Percentiles rank a stretch among this genome's conserved stretches.
These are phyloP conservation scores for Drosophila hydei DNA, from an alignment of 1,140 invertebrate species.

Conservation along the genomic window DNA sequence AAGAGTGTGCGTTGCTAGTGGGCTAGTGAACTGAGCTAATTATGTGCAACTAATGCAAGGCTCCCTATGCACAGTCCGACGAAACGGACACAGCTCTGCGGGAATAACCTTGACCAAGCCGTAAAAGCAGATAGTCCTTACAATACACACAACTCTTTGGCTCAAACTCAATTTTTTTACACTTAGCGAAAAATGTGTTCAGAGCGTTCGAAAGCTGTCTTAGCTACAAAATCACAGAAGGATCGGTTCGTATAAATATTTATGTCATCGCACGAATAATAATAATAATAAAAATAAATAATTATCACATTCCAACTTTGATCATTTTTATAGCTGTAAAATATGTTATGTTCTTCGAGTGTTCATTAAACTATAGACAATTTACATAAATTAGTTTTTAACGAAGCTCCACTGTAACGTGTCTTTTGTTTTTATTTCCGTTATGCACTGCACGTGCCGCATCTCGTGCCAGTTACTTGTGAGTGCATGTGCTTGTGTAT, in stretches of 20 bases:
- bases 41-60: constrained; percentile 56
- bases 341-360: not conserved
- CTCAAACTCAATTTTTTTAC: constrained; percentile 8
- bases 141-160: not conserved
- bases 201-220: not conserved
- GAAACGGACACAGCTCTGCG: not conserved
- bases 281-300: no score
- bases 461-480: constrained; percentile 25
- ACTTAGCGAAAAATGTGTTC: not conserved
- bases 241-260: no score
- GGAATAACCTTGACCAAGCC: constrained; percentile 15
- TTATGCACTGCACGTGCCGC: constrained; percentile 22
- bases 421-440: constrained; percentile 14
- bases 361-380: not conserved
- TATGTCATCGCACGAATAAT: no score
- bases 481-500: constrained; percentile 12
- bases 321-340: not conserved
- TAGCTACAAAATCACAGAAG: not conserved
- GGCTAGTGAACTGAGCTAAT: constrained; percentile 36
- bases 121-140: not conserved
- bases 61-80: not conserved
- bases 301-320: no score
- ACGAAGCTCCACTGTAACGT: constrained; percentile 40
- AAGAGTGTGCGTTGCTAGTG: not conserved
- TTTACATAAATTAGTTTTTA: not conserved